Conservation (phyloP, 2,888 invertebrate genomes). For the Acrobasis consociella region DNA sequence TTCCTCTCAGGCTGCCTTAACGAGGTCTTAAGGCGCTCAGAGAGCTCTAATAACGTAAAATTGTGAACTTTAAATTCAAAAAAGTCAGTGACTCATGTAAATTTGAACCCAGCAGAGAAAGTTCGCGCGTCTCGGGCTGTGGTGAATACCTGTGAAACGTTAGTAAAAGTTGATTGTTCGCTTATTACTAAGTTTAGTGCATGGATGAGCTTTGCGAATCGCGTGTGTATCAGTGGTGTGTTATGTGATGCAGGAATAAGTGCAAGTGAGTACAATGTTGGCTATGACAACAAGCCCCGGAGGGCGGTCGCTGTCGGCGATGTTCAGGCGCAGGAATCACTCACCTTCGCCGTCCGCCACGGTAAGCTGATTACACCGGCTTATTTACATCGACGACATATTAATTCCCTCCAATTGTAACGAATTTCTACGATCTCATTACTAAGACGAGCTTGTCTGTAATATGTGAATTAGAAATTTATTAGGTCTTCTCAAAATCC, state of each 20-base stretch:
- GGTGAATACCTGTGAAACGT: slow-evolving; percentile 28
- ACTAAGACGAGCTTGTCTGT: slow-evolving; percentile 1
- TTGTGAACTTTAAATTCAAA: slow-evolving; percentile 2
- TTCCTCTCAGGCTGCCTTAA: slow-evolving; percentile 28
- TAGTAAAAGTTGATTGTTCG: slow-evolving; percentile 47
- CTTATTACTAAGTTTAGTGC: slow-evolving; percentile 30
- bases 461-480: background rate
- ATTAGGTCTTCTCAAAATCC: background rate
- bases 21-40: slow-evolving; percentile 27
- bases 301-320: slow-evolving; percentile 61
- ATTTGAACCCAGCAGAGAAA: slow-evolving; percentile 46
- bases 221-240: slow-evolving; percentile 11
- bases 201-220: slow-evolving; percentile 23
- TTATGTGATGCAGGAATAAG: slow-evolving; percentile 19
- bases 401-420: background rate
- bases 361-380: slow-evolving; percentile 45
- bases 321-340: slow-evolving; percentile 60
- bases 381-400: slow-evolving; percentile 1
- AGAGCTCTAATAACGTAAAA: background rate
- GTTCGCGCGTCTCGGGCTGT: slow-evolving; percentile 40
- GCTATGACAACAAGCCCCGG: slow-evolving; percentile 59
- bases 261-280: slow-evolving; percentile 53
- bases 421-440: background rate
- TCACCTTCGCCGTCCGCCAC: slow-evolving; percentile 42
- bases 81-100: slow-evolving; percentile 12